A percentile compares a stretch with the other conserved stretches of the same genome.
phyloP scores from a whole-genome alignment of 2,113 vertebrate genomes.

The Malurus cyaneus region DNA sequence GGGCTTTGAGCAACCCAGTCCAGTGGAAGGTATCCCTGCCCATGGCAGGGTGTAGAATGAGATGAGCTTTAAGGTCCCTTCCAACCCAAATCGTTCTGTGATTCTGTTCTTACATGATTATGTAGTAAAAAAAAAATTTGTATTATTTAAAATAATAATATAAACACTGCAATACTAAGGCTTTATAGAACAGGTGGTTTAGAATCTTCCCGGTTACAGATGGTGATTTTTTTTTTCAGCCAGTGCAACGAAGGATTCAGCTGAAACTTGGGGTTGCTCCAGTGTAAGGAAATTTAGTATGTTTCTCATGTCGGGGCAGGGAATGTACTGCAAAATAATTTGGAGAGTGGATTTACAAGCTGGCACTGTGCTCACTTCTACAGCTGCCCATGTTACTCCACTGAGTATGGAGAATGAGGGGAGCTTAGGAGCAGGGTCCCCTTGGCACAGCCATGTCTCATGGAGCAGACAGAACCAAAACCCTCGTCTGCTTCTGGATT shows the following conservation, averaged over 20 bases:
- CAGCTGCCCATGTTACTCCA: neutral
- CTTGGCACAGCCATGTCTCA: accelerated
- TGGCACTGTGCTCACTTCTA: neutral
- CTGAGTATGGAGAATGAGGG: neutral
- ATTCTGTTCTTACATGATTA: neutral
- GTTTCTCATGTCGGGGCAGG: neutral
- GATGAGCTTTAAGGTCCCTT: neutral
- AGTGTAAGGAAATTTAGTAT: neutral
- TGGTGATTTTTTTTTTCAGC: neutral
- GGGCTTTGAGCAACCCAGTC: neutral
- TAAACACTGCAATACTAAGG: neutral
- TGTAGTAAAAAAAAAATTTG: neutral
- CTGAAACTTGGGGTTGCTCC: neutral
- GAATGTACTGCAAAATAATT: neutral
- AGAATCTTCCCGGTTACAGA: neutral
- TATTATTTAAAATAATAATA: neutral
- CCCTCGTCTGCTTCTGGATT: neutral
- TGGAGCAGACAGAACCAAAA: neutral
- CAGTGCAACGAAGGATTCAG: neutral
- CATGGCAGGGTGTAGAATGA: neutral
- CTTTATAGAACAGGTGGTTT: neutral
- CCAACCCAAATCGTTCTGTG: neutral
- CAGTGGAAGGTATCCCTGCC: neutral
- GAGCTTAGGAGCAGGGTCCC: neutral
- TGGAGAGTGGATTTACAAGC: neutral